Percentiles rank a stretch among this genome's conserved stretches.
Evolutionary conservation across 2,888 invertebrate genomes (phyloP).

Genomic region (Nipponacmea schrenckii): DNA sequence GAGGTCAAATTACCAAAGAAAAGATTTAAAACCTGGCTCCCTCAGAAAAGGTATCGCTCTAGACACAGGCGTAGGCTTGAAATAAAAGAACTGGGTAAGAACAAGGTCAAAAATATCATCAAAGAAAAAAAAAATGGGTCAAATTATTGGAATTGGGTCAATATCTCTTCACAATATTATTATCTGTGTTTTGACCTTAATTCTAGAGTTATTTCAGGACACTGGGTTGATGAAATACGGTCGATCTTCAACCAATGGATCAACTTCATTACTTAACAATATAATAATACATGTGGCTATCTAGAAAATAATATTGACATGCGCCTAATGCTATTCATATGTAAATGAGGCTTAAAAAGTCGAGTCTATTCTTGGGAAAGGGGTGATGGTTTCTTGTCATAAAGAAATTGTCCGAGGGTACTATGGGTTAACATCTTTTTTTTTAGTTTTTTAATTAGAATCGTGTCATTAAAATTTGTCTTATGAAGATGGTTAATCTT

Average conservation of each 20-base stretch:
- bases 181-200: background rate
- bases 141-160: background rate
- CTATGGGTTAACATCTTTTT: no score
- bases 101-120: conserved; percentile 2
- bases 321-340: conserved; percentile 7
- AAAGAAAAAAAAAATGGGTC: background rate
- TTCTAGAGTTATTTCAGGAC: background rate
- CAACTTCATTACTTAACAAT: background rate
- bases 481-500: no score
- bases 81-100: background rate
- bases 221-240: background rate
- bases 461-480: no score
- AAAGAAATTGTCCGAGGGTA: no score
- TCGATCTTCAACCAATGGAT: conserved; percentile 1
- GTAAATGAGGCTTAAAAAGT: background rate
- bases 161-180: background rate
- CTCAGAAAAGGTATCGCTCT: no score
- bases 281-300: conserved; percentile 6
- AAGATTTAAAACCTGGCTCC: no score
- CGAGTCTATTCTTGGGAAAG: background rate
- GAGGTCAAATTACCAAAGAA: no score
- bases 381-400: background rate
- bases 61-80: no score
- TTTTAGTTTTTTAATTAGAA: no score
- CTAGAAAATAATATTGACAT: conserved; percentile 1